A percentile compares a stretch with the other conserved stretches of the same genome.
Conservation (phyloP, 2,113 vertebrate species). For the Embiotoca jacksoni region DNA sequence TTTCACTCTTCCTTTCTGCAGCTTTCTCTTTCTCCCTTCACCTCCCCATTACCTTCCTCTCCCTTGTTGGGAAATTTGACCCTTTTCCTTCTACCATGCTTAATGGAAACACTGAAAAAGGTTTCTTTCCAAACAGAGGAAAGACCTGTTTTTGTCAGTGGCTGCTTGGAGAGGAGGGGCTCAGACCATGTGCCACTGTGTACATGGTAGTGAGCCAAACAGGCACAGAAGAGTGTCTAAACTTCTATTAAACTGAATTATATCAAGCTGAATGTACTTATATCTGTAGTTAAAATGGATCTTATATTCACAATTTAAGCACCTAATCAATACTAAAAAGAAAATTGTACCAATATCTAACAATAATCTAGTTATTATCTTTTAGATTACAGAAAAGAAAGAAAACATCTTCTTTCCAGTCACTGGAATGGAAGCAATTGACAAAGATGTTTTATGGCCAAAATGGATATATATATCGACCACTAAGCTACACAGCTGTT, state of each 20-base stretch:
- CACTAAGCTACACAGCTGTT: too few relatives aligned
- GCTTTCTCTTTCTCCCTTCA: conserved; percentile 15
- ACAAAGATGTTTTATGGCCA: too few relatives aligned
- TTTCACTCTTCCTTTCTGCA: conserved; percentile 13
- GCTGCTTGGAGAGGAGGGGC: background rate
- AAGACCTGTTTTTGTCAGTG: conserved; percentile 33
- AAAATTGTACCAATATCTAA: too few relatives aligned
- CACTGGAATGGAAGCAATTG: too few relatives aligned
- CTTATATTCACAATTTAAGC: too few relatives aligned
- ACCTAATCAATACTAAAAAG: too few relatives aligned
- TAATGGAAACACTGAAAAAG: conserved; percentile 40
- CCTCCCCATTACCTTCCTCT: conserved; percentile 13
- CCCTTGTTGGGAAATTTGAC: conserved; percentile 54
- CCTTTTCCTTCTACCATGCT: conserved; percentile 33
- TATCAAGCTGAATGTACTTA: too few relatives aligned
- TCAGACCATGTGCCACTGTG: conserved; percentile 15
- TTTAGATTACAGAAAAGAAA: background rate
- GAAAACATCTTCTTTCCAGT: background rate
- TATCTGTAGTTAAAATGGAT: too few relatives aligned
- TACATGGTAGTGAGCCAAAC: background rate
- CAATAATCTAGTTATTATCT: too few relatives aligned
- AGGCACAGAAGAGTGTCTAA: background rate
- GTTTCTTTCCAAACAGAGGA: conserved; percentile 27
- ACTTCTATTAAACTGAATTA: background rate
- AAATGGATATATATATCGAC: too few relatives aligned